These are phyloP conservation scores for Todiramphus chloris DNA, from an alignment of 2,113 vertebrate genomes.

Conservation along the genomic window DNA sequence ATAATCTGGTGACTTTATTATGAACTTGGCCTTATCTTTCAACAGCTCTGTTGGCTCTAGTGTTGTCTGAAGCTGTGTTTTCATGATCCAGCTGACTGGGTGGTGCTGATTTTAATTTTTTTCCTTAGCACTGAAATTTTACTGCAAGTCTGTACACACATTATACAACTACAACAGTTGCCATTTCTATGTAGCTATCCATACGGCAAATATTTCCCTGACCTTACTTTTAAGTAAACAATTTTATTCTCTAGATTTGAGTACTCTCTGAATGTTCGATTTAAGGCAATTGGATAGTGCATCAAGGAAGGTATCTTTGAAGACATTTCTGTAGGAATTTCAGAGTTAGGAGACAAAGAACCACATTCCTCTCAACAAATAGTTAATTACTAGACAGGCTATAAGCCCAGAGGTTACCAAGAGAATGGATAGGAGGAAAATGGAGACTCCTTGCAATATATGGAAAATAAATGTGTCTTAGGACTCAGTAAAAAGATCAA, in stretches of 20 bases:
- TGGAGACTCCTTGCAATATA: background rate
- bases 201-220: background rate
- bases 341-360: background rate
- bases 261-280: background rate
- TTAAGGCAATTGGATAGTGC: background rate
- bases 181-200: background rate
- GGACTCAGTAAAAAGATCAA: background rate
- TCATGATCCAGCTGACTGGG: background rate
- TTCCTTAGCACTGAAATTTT: background rate
- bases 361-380: background rate
- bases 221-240: background rate
- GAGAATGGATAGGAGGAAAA: background rate
- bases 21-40: background rate
- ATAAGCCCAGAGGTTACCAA: background rate
- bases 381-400: background rate
- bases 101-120: background rate
- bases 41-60: background rate
- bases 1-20: background rate
- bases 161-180: background rate
- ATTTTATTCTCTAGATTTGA: background rate
- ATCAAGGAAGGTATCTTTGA: background rate
- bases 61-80: background rate
- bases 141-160: background rate
- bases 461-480: background rate
- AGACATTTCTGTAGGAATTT: background rate